Evolutionary conservation across 2,888 invertebrate species (phyloP).

Genomic region (Rhagium mordax): DNA sequence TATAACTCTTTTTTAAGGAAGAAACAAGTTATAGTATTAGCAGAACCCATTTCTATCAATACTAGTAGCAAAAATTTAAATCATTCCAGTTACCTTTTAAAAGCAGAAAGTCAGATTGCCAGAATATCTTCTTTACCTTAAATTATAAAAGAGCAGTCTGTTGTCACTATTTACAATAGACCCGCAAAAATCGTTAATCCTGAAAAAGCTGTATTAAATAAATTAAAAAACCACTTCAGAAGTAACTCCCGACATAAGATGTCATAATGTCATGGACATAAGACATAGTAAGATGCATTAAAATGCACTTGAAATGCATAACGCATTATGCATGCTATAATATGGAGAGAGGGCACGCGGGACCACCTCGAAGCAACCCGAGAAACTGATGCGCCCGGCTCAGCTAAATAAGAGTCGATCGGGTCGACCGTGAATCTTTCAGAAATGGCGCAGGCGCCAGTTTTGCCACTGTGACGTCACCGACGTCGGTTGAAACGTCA

Average conservation of each 20-base stretch:
- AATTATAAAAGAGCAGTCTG: slow-evolving; percentile 6
- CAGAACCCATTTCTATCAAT: background rate
- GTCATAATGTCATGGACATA: background rate
- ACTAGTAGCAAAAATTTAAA: background rate
- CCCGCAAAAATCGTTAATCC: slow-evolving; percentile 25
- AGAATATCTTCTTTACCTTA: slow-evolving; percentile 1
- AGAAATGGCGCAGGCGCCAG: slow-evolving; percentile 61
- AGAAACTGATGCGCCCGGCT: slow-evolving; percentile 61
- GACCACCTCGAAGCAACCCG: slow-evolving; percentile 42
- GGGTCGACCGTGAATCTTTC: slow-evolving; percentile 63
- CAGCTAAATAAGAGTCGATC: slow-evolving; percentile 63
- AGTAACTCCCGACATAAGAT: background rate
- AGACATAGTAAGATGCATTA: slow-evolving; percentile 21
- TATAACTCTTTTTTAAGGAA: too few relatives aligned
- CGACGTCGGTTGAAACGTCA: slow-evolving; percentile 57
- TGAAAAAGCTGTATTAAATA: slow-evolving; percentile 23
- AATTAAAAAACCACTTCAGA: background rate
- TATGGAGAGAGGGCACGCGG: slow-evolving; percentile 37
- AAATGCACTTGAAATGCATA: slow-evolving; percentile 42
- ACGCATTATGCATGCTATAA: slow-evolving; percentile 46
- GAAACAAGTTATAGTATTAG: too few relatives aligned
- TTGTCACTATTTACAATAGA: slow-evolving; percentile 22
- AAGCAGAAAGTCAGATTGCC: background rate
- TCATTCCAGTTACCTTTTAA: slow-evolving; percentile 23
- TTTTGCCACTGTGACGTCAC: slow-evolving; percentile 59